phyloP scores from a whole-genome alignment of 2,888 invertebrate genomes.

The Drosophila setosimentum region DNA sequence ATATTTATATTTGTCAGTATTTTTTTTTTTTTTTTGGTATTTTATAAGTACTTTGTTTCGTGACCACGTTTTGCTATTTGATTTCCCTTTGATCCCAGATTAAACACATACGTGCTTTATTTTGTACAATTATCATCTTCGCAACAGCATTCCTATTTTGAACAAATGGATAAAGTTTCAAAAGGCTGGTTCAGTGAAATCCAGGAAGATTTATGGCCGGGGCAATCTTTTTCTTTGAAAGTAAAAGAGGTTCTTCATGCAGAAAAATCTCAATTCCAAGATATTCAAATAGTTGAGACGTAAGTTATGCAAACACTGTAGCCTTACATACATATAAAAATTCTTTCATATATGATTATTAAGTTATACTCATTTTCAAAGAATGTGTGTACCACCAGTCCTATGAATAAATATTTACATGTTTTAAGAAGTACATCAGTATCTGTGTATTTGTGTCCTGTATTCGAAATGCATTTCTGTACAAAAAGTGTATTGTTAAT shows the following conservation, averaged over 20 bases:
- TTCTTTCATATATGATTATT: not conserved
- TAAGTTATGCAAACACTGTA: conserved; percentile 84
- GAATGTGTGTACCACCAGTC: not conserved
- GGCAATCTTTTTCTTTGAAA: conserved; percentile 94
- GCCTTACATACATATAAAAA: not conserved
- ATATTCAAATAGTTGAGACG: conserved; percentile 93
- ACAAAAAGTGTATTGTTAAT: not conserved
- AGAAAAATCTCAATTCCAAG: conserved; percentile 93
- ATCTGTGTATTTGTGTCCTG: not conserved
- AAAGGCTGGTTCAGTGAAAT: conserved; percentile 97
- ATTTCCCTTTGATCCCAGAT: conserved; percentile 28
- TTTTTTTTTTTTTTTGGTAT: conserved; percentile 6
- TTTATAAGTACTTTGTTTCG: conserved; percentile 34
- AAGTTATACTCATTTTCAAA: not conserved
- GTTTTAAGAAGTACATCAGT: not conserved
- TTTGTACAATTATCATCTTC: conserved; percentile 7
- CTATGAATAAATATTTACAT: not conserved
- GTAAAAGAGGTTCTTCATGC: conserved; percentile 92
- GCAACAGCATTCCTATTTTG: conserved; percentile 2
- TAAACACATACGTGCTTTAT: not conserved
- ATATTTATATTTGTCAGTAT: not conserved
- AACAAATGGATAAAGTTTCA: conserved; percentile 89
- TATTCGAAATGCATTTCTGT: not conserved
- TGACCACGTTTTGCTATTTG: conserved; percentile 31
- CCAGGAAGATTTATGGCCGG: conserved; percentile 95